A percentile compares a stretch with the other conserved stretches of the same genome.
Evolutionary conservation across 2,113 vertebrate species (phyloP).

Genomic region (Xiphophorus couchianus): DNA sequence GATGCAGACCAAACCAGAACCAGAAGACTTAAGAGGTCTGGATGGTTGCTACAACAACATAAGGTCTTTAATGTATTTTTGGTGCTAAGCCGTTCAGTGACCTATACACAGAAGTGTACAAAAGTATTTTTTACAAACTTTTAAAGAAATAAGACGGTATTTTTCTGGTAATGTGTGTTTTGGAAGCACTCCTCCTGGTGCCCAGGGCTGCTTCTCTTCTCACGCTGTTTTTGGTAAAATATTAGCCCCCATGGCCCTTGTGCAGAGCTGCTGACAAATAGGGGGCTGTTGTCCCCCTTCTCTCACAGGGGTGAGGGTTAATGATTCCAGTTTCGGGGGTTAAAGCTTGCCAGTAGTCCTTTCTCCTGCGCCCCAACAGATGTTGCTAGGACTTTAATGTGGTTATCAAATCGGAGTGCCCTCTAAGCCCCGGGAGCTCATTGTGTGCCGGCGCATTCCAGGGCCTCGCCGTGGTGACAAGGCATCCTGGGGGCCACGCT

Average conservation of each 20-base stretch:
- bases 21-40: too few species aligned
- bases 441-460: constrained; percentile 90
- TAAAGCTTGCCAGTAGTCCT: constrained; percentile 92
- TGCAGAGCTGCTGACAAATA: constrained; percentile 89
- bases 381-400: constrained; percentile 98
- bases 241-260: constrained; percentile 83
- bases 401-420: constrained; percentile 96
- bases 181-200: constrained; percentile 82
- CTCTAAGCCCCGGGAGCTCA: constrained; percentile 87
- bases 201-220: constrained; percentile 85
- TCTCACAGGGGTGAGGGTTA: constrained; percentile 89
- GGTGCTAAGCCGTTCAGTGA: too few species aligned
- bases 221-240: constrained; percentile 94
- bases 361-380: constrained; percentile 93
- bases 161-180: constrained; percentile 70
- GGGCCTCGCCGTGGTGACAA: constrained; percentile 88
- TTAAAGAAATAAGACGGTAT: constrained; percentile 26
- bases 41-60: too few species aligned
- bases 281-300: constrained; percentile 91
- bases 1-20: too few species aligned
- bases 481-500: constrained; percentile 81
- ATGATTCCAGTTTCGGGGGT: constrained; percentile 93
- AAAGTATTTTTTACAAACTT: too few species aligned
- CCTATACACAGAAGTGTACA: too few species aligned
- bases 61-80: too few species aligned